Evolutionary conservation across 2,113 vertebrate species (phyloP), one percentile per base, ranked within the genome.

Genomic region (Coracopsis vasa): DNA sequence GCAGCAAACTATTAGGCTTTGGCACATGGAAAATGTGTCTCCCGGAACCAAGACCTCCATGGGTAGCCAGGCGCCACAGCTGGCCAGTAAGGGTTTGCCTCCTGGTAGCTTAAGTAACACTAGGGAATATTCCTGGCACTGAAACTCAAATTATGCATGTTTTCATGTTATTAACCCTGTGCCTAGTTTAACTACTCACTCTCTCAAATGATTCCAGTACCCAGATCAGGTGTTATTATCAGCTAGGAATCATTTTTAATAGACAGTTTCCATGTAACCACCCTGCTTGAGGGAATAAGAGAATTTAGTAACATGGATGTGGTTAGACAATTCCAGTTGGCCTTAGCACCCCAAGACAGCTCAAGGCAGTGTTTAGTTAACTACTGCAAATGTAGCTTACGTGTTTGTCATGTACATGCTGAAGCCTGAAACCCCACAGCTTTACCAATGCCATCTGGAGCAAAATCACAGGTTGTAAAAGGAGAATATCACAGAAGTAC

Each of bases 361-460:
- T 73, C 60, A 6, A 6, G 60, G 58, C 58, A 33, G 39, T 10
- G 12, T 12, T 56, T 3, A 41, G 9, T 19, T 35, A 31, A 28
- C 65, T 11, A 2, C 13, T 8, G 42, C 50, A 50, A 48, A 50
- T 15, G 47, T 16, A 25, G 47, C 54, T 54, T 25, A 12, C 5
- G 1, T 3, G 15, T 47, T 47, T 8, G 0, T 15, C 35, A 7
- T 2, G 25, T 64, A 29, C 56, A 50, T 8, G 50, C 31, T 10
- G 1, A 31, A 29, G 42, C 19, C 51, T 47, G 51, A 58, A 72
- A 44, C 10, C n/a, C 67, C 37, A 20, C 53, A 54, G 53, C 47
- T 80, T 33, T 31, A 42, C 37, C 29, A n/a, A 23, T 3, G 33
- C n/a, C 62, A 58, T n/a, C 80, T 31, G 42, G 53, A 62, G 54